phyloP scores from a whole-genome alignment of 2,888 invertebrate genomes.

The Epistrophella euchroma region DNA sequence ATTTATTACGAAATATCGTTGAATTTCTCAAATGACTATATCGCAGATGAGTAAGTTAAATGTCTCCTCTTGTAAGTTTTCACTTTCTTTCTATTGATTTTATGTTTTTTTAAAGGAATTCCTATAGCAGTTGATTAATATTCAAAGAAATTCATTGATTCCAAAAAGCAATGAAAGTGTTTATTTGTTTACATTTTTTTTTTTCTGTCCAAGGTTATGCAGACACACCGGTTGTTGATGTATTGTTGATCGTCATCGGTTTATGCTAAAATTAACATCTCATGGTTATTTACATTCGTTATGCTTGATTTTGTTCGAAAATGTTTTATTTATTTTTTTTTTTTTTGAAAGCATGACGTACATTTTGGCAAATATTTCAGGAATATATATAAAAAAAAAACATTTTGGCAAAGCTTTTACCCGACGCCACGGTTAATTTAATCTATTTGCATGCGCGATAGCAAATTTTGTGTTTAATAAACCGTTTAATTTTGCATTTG shows the following conservation, averaged over 20 bases:
- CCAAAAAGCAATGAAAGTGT: conserved; percentile 35
- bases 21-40: background rate
- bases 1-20: conserved; percentile 1
- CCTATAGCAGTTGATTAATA: background rate
- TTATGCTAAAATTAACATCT: conserved; percentile 26
- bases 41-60: conserved; percentile 5
- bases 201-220: conserved; percentile 39
- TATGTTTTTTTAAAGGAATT: background rate
- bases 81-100: conserved; percentile 27
- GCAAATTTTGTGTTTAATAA: background rate
- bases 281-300: conserved; percentile 38
- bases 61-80: background rate
- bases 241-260: conserved; percentile 8
- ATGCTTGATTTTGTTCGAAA: conserved; percentile 25
- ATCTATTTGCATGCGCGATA: conserved; percentile 17
- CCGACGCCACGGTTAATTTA: conserved; percentile 15
- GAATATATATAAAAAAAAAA: background rate
- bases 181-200: conserved; percentile 25
- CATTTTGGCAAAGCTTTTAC: background rate
- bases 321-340: conserved; percentile 7
- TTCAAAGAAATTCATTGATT: conserved; percentile 55
- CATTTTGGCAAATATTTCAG: background rate
- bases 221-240: background rate
- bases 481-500: conserved; percentile 23
- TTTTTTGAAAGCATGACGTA: background rate